A percentile compares a stretch with the other conserved stretches of the same genome.
Evolutionary conservation across 2,888 invertebrate genomes (phyloP).

Genomic region (Gastracanthus pulcherrimus): DNA sequence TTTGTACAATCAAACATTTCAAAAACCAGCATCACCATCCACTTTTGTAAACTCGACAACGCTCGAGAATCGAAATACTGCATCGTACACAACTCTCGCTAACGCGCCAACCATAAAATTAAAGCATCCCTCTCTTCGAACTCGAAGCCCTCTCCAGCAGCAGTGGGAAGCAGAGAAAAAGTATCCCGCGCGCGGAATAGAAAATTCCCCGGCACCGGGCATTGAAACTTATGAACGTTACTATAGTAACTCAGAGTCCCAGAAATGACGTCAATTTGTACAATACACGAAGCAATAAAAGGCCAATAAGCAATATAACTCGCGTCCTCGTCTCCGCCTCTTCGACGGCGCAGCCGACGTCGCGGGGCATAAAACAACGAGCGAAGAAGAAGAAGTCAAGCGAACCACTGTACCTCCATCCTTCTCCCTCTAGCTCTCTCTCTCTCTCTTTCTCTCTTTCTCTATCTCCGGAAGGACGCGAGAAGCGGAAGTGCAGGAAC

Average conservation of each 20-base stretch:
- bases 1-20: too few species aligned
- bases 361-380: conserved; percentile 38
- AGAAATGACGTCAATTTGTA: conserved; percentile 45
- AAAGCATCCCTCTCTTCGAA: background rate
- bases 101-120: background rate
- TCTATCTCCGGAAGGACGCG: background rate
- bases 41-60: too few species aligned
- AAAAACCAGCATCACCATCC: too few species aligned
- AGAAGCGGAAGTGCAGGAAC: background rate
- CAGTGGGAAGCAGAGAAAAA: background rate
- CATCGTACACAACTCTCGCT: too few species aligned
- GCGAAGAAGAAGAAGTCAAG: background rate
- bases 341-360: conserved; percentile 42
- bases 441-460: background rate
- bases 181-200: background rate
- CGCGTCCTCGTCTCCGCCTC: background rate
- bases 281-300: conserved; percentile 49
- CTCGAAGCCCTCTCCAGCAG: background rate
- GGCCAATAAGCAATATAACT: conserved; percentile 46
- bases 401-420: background rate
- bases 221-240: conserved; percentile 42
- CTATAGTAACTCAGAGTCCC: background rate
- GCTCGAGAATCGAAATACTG: too few species aligned
- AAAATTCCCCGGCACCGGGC: background rate
- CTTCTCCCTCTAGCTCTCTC: background rate